These are phyloP conservation scores for Mugil cephalus DNA, from an alignment of 2,113 vertebrate species.

Conservation along the genomic window DNA sequence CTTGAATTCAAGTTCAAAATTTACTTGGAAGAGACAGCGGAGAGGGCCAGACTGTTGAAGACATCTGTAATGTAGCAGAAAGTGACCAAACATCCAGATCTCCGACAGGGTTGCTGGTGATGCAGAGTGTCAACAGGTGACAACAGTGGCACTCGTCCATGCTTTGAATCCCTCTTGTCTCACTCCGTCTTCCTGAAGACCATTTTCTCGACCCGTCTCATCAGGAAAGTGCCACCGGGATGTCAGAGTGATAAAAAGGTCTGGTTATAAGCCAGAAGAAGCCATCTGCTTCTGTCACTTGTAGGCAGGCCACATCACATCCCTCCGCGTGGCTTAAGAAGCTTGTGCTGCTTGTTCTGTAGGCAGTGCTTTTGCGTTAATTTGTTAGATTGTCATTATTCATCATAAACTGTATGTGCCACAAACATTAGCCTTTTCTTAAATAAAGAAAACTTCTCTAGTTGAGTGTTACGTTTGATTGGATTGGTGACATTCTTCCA, in stretches of 20 bases:
- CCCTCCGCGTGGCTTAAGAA: not conserved
- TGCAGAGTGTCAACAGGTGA: slow-evolving; percentile 52
- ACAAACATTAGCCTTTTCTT: slow-evolving; percentile 6
- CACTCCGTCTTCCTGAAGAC: slow-evolving; percentile 45
- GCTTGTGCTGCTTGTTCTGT: slow-evolving; percentile 12
- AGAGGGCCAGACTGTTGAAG: slow-evolving; percentile 41
- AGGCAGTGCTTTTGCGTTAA: slow-evolving; percentile 15
- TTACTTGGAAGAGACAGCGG: slow-evolving; percentile 47
- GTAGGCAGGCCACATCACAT: slow-evolving; percentile 40
- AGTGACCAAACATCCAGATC: slow-evolving; percentile 45
- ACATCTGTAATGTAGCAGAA: slow-evolving; percentile 67
- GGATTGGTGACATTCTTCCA: too few species aligned
- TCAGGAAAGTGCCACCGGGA: slow-evolving; percentile 56
- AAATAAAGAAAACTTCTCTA: not conserved
- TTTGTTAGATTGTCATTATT: slow-evolving; percentile 8
- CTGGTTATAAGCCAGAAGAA: slow-evolving; percentile 55
- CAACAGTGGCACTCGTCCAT: slow-evolving; percentile 37
- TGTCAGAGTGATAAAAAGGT: slow-evolving; percentile 72
- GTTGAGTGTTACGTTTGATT: slow-evolving; percentile 5
- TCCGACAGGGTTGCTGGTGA: slow-evolving; percentile 37
- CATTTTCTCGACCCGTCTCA: slow-evolving; percentile 50
- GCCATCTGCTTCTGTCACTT: slow-evolving; percentile 40
- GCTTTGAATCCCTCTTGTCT: slow-evolving; percentile 44
- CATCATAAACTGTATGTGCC: not conserved
- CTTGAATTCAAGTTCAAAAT: slow-evolving; percentile 64